These are phyloP conservation scores for Lathronympha strigana DNA, from an alignment of 2,888 invertebrate species.

Conservation along the genomic window DNA sequence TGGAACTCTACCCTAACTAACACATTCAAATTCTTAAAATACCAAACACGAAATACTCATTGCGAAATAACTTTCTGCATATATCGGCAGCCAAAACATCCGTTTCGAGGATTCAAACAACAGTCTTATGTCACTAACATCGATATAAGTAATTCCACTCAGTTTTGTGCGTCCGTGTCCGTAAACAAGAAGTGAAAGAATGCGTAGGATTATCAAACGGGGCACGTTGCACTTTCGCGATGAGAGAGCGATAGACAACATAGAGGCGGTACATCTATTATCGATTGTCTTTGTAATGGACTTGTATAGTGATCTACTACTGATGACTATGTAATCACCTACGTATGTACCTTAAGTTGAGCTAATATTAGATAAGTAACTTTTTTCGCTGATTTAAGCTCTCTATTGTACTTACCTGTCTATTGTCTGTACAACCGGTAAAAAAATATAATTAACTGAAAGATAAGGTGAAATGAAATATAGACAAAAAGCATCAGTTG, in stretches of 20 bases:
- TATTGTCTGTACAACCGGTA: no score
- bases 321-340: no score
- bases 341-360: no score
- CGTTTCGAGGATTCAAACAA: conserved; percentile 9
- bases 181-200: conserved; percentile 33
- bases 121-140: conserved; percentile 3
- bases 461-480: background rate
- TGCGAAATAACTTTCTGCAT: conserved; percentile 28
- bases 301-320: no score
- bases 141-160: background rate
- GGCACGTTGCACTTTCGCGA: conserved; percentile 41
- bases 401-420: no score
- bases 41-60: background rate
- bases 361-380: no score
- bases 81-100: conserved; percentile 20
- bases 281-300: conserved; percentile 36
- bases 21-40: background rate
- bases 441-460: no score
- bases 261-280: background rate
- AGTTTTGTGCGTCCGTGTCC: conserved; percentile 1
- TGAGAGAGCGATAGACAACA: conserved; percentile 27
- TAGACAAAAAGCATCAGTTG: background rate
- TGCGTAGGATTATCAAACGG: conserved; percentile 25
- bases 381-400: no score
- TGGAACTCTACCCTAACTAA: background rate